These are phyloP conservation scores for Conus ventricosus DNA, from an alignment of 1,140 invertebrate species.

Conservation along the genomic window DNA sequence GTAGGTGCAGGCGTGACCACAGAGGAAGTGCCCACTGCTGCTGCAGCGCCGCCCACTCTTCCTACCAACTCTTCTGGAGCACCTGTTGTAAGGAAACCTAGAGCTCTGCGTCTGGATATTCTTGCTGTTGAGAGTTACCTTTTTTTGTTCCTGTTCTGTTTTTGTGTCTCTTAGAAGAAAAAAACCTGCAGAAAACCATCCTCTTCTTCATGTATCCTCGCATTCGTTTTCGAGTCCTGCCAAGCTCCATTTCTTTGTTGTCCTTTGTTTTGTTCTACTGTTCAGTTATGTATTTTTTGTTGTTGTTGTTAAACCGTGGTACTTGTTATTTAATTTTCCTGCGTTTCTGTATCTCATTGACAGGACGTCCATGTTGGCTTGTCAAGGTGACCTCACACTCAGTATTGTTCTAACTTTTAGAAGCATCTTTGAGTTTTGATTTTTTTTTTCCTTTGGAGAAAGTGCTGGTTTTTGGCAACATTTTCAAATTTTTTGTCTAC, in stretches of 20 bases:
- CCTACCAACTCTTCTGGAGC: not conserved
- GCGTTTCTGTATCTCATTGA: too few species aligned
- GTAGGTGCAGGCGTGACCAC: not conserved
- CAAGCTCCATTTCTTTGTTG: not conserved
- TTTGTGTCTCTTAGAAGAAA: not conserved
- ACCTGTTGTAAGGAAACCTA: conserved; percentile 2
- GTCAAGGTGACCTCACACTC: too few species aligned
- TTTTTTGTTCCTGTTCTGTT: too few species aligned
- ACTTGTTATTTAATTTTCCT: too few species aligned
- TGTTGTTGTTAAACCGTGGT: too few species aligned
- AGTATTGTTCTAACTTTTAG: too few species aligned
- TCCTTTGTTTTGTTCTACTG: not conserved
- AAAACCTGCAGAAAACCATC: not conserved
- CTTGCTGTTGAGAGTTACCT: not conserved
- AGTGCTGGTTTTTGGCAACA: too few species aligned
- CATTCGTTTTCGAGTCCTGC: not conserved
- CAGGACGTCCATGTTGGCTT: too few species aligned
- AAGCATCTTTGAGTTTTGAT: too few species aligned
- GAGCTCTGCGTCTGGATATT: not conserved
- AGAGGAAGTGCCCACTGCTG: not conserved
- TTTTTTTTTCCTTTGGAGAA: too few species aligned
- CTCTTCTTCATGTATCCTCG: not conserved
- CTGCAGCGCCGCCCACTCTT: not conserved
- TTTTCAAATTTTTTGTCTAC: too few species aligned
- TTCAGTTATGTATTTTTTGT: too few species aligned